Evolutionary conservation across 2,888 invertebrate species (phyloP), one percentile per base, ranked within the genome.

Genomic region (Calephelis perditalis): DNA sequence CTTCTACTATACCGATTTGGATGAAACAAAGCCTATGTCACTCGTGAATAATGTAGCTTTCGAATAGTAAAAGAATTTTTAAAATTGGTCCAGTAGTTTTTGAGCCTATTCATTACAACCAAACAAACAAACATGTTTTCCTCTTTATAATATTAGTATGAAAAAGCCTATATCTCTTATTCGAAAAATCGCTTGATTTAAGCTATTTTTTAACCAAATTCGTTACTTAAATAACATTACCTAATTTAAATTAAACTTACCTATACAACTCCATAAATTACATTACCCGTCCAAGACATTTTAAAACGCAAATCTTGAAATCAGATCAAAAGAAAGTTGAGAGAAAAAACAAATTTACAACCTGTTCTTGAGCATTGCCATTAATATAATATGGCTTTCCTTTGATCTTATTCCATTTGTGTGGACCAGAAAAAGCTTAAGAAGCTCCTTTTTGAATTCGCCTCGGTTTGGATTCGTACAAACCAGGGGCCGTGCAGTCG

Each of bases 401-500:
- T 54, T 54, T 54, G 52, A 54, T 36, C 52, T 45, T 37, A 37
- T 46, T 37, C 59, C 44, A 46, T 60, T 60, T 36, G 60, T 56
- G 56, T 60, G 54, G 59, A 44, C 54, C 45, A 56, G 60, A 46
- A 46, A 58, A 46, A 45, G 56, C 47, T 56, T 56, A 35, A 56
- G 56, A 56, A 60, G 35, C 56, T 56, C 26, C 52, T 52, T 56
- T 60, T 55, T 15, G 46, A 60, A 56, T 56, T 47, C 45, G 55
- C 40, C 46, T 56, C 46, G 56, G 60, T 60, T 59, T 44, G 11
- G 59, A 54, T 55, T 59, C 54, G 54, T 35, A 46, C 9, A 46
- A 60, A 47, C 56, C 55, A 56, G 56, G 56, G 40, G 46, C 46
- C 10, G 60, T n/a, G 56, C 59, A 59, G 5, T 60, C 60, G 60